Base-by-base conservation (phyloP, 2,113 vertebrate genomes). In the Asarcornis scutulata region DNA sequence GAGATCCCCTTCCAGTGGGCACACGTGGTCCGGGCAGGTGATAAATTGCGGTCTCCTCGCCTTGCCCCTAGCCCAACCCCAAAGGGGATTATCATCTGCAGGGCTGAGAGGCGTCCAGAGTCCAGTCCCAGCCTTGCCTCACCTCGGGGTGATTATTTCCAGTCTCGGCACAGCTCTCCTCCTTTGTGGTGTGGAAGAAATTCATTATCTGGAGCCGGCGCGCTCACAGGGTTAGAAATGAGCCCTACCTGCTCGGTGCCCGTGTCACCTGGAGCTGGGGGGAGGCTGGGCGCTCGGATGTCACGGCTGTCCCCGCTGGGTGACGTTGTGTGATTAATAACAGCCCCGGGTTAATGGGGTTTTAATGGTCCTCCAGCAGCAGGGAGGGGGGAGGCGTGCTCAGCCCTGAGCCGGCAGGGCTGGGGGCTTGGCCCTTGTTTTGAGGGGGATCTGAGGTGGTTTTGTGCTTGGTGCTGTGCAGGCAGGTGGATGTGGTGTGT, bases 121-220 rank as follows among this genome's bases (percentile, higher is more conserved):
- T 4, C 87, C 38, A 1, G 40, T 34, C 80, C 86, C 44, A 94
- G 64, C 89, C 68, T 88, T 7, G 93, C 96, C 95, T 94, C 34
- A 1, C 96, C 95, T 94, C 42, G 1, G 92, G 88, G 69, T 72
- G 92, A 69, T 94, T 91, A 96, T 94, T 96, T 96, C 96, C 96
- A 91, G 15, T 88, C 86, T 92, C 11, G 0, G 58, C 0, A 1
- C 53, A 69, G 82, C 75, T 88, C 62, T 79, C 31, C 82, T 56
- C 46, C 29, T 26, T 76, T 52, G 86, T 67, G 62, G 75, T 0
- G 2, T 16, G 75, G 31, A 34, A 22, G 81, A 92, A 93, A 96
- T 92, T 59, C 93, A 89, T 91, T 80, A 77, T 81, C 34, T 7
- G 85, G 79, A 44, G 84, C 91, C 17, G 83, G 60, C 0, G 23